Base-by-base conservation (phyloP, 1,140 invertebrate species). In the Trichonephila clavata region DNA sequence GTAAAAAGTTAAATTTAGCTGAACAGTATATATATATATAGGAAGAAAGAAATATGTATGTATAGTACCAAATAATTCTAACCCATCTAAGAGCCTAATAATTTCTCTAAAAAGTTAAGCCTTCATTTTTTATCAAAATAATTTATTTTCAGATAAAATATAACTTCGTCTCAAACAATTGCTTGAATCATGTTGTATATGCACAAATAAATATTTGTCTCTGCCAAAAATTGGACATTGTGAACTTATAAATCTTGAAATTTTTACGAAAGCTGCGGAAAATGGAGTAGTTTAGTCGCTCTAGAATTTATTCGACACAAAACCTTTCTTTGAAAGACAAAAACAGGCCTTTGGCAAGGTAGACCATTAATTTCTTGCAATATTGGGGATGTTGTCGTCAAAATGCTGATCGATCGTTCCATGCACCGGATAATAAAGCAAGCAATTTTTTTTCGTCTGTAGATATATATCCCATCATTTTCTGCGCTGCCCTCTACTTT, bases 381-480 rank as follows among this genome's bases (percentile, higher is more conserved):
- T 90, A 90, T 90, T 90, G 88, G 71, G 57, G 50, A 90, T 71
- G 88, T 80, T 90, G 88, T 90, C 88, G 88, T 90, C 88, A 80
- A 90, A 90, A 90, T 90, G 32, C 68, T 84, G 90, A 92, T 92
- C 90, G 90, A 92, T 92, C 16, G 90, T 65, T 81, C 57, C 32
- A 39, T 90, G 89, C 89, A 80, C 27, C 21, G 32, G 81, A 92
- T 65, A 84, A 92, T 92, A 92, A 92, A 92, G 90, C 59, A 84
- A 61, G 57, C 90, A 63, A 43, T 92, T 92, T 92, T 90, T 91
- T 84, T 77, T 18, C 32, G 32, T 65, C 60, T 57, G 24, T 84
- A 84, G 77, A 92, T 92, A 92, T 92, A 92, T 84, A 92, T 68
- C 90, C 90, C 90, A 92, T 92, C 90, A 92, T 84, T 92, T 84